Conservation (phyloP, 2,888 invertebrate species). For the Pseudeuparius sepicola region DNA sequence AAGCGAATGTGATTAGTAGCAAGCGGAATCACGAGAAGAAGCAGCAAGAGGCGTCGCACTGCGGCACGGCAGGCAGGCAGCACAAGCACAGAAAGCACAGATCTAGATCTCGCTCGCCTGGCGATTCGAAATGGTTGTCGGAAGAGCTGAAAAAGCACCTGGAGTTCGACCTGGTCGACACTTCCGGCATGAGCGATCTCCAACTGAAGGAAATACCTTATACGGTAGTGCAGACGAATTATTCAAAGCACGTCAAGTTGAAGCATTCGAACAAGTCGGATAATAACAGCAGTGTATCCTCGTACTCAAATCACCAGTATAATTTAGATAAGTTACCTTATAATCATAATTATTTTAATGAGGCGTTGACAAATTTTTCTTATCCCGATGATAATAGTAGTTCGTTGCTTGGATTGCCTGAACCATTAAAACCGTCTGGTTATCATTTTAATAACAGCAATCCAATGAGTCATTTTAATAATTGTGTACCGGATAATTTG, state of each 20-base stretch:
- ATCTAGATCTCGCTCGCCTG: constrained; percentile 54
- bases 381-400: constrained; percentile 23
- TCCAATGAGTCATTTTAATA: constrained; percentile 18
- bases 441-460: constrained; percentile 19
- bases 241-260: constrained; percentile 51
- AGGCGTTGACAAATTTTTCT: constrained; percentile 27
- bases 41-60: constrained; percentile 10
- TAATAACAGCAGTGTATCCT: constrained; percentile 16
- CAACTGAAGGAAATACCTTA: constrained; percentile 82
- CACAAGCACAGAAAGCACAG: constrained; percentile 30
- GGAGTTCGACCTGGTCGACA: constrained; percentile 81
- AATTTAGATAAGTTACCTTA: constrained; percentile 16
- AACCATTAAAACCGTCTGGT: constrained; percentile 23
- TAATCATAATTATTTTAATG: too few species aligned
- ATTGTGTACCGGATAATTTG: constrained; percentile 12
- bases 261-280: constrained; percentile 26
- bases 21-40: constrained; percentile 20
- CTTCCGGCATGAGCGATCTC: constrained; percentile 79
- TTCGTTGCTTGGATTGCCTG: constrained; percentile 22
- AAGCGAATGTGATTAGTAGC: constrained; percentile 58
- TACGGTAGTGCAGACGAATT: constrained; percentile 70
- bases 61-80: constrained; percentile 15
- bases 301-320: constrained; percentile 21
- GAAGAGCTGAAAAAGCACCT: constrained; percentile 75
- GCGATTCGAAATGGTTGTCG: constrained; percentile 62